Evolutionary conservation across 2,797 vertebrate species (phyloP), one percentile per base, ranked within the genome.

Genomic region (Lophius americanus): DNA sequence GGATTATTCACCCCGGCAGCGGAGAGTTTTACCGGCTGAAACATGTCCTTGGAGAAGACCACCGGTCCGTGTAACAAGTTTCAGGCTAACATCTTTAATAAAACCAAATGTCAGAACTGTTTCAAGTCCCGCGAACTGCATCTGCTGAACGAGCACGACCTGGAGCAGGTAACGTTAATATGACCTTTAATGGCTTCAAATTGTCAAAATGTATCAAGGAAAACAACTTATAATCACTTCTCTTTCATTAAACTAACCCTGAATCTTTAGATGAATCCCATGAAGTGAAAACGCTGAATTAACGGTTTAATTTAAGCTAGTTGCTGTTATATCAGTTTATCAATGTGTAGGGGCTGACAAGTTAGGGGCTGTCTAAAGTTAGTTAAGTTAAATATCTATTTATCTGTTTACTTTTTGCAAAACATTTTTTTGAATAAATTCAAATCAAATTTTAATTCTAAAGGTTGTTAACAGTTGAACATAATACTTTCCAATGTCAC

Each of bases 91-190:
- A 93, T 97, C 65, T 97, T 97, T 65, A 95, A 96, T 71, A 95
- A 95, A 74, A 96, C 93, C 86, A 96, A 96, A 91, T 97, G 95
- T 86, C 96, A 98, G 82, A 97, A 97, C 86, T 97, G 96, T 90
- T 97, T 97, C 91, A 97, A 97, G 70, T 93, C 96, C 39, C 93
- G 95, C 3, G 96, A 96, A 69, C 93, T 95, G 9, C 96, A 98
- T 89, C 90, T 94, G 77, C 72, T 93, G 73, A 94, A 86, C 73
- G 94, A 96, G 73, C 92, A 91, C 60, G 94, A 93, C 80, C 75
- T 93, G 73, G 94, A 93, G 79, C 95, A 96, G 95, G 96, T 87
- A 78, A 48, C 7, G 36, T 8, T 50, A n/a, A 9, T 9, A 6
- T 9, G 43, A 36, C 67, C 9, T n/a, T 5, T 49, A 1, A 1